phyloP scores from a whole-genome alignment of 2,113 vertebrate genomes.

The Syngnathoides biaculeatus region DNA sequence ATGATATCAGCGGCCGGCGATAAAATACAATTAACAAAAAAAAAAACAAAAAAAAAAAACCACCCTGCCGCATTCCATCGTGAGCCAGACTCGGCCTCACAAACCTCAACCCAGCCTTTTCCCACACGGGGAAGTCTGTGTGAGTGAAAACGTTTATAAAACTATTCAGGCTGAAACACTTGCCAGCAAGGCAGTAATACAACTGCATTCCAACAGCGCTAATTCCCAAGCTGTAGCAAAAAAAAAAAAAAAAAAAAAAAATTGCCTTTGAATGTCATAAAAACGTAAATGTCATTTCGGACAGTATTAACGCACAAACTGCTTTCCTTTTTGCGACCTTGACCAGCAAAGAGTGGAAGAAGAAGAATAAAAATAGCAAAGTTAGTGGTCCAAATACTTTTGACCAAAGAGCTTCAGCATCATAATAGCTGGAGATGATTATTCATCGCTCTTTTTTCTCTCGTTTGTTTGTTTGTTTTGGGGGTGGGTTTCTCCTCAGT shows the following conservation, averaged over 20 bases:
- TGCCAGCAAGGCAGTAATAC: constrained; percentile 22
- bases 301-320: too few species aligned
- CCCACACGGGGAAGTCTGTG: constrained; percentile 43
- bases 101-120: constrained; percentile 41
- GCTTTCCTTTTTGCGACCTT: too few species aligned
- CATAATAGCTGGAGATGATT: too few species aligned
- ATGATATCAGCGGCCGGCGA: not conserved
- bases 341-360: too few species aligned
- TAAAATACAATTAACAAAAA: not conserved
- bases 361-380: too few species aligned
- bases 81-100: constrained; percentile 43
- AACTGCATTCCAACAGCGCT: not conserved
- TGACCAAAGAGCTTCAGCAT: too few species aligned
- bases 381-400: too few species aligned
- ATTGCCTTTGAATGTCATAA: not conserved
- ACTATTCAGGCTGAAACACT: not conserved
- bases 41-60: constrained; percentile 25
- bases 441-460: too few species aligned
- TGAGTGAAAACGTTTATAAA: not conserved
- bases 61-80: constrained; percentile 62
- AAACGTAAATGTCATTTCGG: not conserved
- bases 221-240: not conserved
- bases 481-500: too few species aligned
- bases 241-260: too few species aligned
- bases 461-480: too few species aligned